Evolutionary conservation across 2,888 invertebrate species (phyloP).

Genomic region (Empis stercorea): DNA sequence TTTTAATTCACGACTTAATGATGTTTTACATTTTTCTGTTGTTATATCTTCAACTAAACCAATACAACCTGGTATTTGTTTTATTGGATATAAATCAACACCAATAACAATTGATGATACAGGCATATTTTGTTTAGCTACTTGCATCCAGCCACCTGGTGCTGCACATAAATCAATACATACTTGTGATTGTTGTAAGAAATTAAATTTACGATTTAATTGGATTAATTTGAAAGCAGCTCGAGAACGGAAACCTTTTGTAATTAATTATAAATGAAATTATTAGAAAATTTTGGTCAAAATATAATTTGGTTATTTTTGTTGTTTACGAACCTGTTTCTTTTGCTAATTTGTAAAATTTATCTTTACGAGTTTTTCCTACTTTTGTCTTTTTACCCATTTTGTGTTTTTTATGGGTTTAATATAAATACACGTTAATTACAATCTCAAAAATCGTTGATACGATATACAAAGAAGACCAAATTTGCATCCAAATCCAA

Average conservation of each 20-base stretch:
- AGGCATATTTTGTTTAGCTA: conserved; percentile 95
- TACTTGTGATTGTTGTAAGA: conserved; percentile 90
- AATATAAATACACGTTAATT: no score
- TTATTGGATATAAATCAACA: conserved; percentile 92
- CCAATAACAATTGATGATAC: conserved; percentile 89
- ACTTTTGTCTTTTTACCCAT: conserved; percentile 95
- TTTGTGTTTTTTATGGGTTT: conserved; percentile 12
- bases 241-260: conserved; percentile 88
- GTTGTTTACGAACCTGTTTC: conserved; percentile 79
- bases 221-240: conserved; percentile 99
- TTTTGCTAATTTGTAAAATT: conserved; percentile 96
- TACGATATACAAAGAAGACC: no score
- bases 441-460: no score
- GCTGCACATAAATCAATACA: conserved; percentile 98
- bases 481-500: no score
- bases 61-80: conserved; percentile 79
- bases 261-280: no score
- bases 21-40: conserved; percentile 78
- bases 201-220: conserved; percentile 91
- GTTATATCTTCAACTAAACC: conserved; percentile 91
- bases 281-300: no score
- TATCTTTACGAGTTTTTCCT: conserved; percentile 97
- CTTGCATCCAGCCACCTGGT: conserved; percentile 99
- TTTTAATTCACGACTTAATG: conserved; percentile 73
- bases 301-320: no score